Evolutionary conservation across 2,888 invertebrate species (phyloP).

Genomic region (Agrypnus murinus): DNA sequence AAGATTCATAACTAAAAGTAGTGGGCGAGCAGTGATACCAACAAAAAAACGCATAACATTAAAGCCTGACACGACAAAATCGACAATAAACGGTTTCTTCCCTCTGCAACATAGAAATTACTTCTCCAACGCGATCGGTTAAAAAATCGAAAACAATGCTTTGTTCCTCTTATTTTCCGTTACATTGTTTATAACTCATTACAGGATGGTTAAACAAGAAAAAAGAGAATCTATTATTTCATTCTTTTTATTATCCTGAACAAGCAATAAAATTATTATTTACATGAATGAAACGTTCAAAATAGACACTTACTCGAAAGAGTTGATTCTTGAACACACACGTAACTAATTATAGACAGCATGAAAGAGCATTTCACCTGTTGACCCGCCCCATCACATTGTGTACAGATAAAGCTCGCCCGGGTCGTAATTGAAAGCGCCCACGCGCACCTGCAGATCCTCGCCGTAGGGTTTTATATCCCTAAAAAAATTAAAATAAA

Average conservation of each 20-base stretch:
- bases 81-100: too few species aligned
- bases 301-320: slow-evolving; percentile 38
- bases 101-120: too few species aligned
- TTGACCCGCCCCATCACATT: slow-evolving; percentile 61
- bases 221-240: too few species aligned
- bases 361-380: slow-evolving; percentile 60
- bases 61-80: too few species aligned
- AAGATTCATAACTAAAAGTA: too few species aligned
- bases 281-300: slow-evolving; percentile 43
- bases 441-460: slow-evolving; percentile 57
- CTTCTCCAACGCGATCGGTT: too few species aligned
- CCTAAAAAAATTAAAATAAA: not conserved
- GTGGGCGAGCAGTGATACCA: too few species aligned
- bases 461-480: slow-evolving; percentile 42
- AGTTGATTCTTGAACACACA: slow-evolving; percentile 56
- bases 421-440: slow-evolving; percentile 62
- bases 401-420: slow-evolving; percentile 58
- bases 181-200: too few species aligned
- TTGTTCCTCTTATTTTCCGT: too few species aligned
- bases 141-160: too few species aligned
- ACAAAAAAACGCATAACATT: too few species aligned
- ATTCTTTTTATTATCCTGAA: not conserved
- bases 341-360: slow-evolving; percentile 60
- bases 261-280: slow-evolving; percentile 29
- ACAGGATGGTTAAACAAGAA: too few species aligned